phyloP scores from a whole-genome alignment of 2,113 vertebrate species.

The Dipodomys merriami region DNA sequence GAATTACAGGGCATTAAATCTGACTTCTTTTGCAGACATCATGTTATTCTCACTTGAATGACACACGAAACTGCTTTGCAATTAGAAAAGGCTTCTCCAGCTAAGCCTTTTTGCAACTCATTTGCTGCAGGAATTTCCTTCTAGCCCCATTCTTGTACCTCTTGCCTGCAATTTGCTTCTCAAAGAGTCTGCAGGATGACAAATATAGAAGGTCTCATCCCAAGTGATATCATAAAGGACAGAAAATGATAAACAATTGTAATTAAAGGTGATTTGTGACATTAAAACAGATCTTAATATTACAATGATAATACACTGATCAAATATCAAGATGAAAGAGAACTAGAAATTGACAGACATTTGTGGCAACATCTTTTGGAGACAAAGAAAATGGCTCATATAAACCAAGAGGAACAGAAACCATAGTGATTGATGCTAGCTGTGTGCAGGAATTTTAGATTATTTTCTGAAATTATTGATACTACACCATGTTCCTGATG shows the following conservation, averaged over 20 bases:
- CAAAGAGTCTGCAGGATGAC: neutral
- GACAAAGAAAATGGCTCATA: neutral
- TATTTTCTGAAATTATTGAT: constrained; percentile 6
- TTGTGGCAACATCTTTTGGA: neutral
- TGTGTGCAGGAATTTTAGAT: neutral
- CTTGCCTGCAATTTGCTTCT: neutral
- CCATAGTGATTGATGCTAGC: neutral
- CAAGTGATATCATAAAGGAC: neutral
- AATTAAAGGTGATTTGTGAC: constrained; percentile 8
- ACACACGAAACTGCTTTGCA: neutral
- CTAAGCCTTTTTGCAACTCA: neutral
- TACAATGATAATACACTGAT: neutral
- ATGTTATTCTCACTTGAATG: constrained; percentile 3
- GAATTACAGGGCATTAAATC: constrained; percentile 42
- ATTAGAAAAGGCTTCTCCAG: neutral
- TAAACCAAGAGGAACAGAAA: neutral
- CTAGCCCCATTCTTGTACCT: neutral
- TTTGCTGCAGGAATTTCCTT: neutral
- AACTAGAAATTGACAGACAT: neutral
- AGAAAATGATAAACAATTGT: neutral
- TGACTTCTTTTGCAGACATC: constrained; percentile 19
- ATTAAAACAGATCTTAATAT: neutral
- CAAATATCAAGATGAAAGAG: too few relatives aligned
- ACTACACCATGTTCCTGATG: neutral
- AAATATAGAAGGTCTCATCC: neutral